Evolutionary conservation across 2,113 vertebrate genomes (phyloP).

Genomic region (Ursus arctos): DNA sequence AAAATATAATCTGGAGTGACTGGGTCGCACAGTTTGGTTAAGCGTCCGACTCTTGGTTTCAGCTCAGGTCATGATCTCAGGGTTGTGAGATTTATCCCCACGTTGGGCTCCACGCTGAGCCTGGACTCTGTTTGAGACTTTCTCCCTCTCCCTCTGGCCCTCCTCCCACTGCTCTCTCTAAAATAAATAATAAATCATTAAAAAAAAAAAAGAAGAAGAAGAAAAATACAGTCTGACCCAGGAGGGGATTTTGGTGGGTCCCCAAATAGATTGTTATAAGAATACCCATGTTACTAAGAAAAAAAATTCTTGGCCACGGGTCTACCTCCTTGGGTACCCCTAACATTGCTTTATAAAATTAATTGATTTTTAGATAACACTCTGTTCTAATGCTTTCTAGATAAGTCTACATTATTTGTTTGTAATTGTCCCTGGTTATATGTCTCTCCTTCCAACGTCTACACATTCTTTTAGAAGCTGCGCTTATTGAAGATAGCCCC

Average conservation of each 20-base stretch:
- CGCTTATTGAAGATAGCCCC: not conserved
- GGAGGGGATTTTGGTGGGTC: not conserved
- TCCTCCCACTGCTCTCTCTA: not conserved
- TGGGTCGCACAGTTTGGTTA: not conserved
- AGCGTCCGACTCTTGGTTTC: not conserved
- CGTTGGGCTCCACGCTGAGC: not conserved
- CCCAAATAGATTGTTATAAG: not conserved
- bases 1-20: not conserved
- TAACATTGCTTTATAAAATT: not conserved
- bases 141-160: not conserved
- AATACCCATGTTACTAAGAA: not conserved
- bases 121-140: not conserved
- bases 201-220: not conserved
- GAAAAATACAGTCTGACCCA: not conserved
- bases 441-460: not conserved
- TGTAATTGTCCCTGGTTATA: conserved; percentile 1
- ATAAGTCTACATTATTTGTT: not conserved
- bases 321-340: not conserved
- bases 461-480: conserved; percentile 2
- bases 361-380: conserved; percentile 20
- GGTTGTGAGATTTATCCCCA: not conserved
- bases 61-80: not conserved
- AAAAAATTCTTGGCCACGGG: not conserved
- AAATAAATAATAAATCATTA: not conserved
- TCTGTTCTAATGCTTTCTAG: not conserved